Evolutionary conservation across 2,888 invertebrate species (phyloP), one percentile per base, ranked within the genome.

Genomic region (Glyphotaelius pellucidus): DNA sequence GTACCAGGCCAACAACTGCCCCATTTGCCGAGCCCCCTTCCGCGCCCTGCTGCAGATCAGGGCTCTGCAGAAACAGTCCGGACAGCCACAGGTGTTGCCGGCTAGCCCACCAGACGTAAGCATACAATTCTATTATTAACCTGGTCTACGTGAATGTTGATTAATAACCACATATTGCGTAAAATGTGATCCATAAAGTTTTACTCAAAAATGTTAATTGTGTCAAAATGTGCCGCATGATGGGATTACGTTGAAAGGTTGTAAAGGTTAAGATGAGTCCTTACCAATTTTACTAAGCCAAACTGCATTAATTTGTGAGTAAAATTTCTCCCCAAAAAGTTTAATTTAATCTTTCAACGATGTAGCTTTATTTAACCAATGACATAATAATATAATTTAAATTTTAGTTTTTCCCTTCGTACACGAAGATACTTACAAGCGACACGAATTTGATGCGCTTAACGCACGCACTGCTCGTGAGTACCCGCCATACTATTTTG

Each of bases 21-120:
- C 99, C 12, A 99, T 99, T 94, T 99, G 99, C 95, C 97, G 99
- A 93, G 99, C 99, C n/a, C 99, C 99, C 15, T 99, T 99, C 95
- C 96, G 99, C 93, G 99, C 99, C 0, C 96, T 99, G 90, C 96
- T 99, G 92, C 99, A 99, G 96, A 98, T 99, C 90, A 97, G 99
- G 93, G 99, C 99, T 38, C 97, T 99, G 94, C 98, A 99, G 95
- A 98, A 98, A 94, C 97, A 97, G 86, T 95, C 96, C 42, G 95
- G 96, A 92, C 95, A 94, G 89, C 95, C 95, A 93, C 95, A 96
- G 94, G 96, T 95, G 90, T 95, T 96, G 94, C 96, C 96, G 67
- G 95, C 95, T 25, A 96, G 96, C 94, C 96, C 97, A 47, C 97
- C 97, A 32, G 97, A 97, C 95, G 98, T 97, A 95, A 96, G 95